Evolutionary conservation across 2,888 invertebrate genomes (phyloP).

Genomic region (Ligdia adustata): DNA sequence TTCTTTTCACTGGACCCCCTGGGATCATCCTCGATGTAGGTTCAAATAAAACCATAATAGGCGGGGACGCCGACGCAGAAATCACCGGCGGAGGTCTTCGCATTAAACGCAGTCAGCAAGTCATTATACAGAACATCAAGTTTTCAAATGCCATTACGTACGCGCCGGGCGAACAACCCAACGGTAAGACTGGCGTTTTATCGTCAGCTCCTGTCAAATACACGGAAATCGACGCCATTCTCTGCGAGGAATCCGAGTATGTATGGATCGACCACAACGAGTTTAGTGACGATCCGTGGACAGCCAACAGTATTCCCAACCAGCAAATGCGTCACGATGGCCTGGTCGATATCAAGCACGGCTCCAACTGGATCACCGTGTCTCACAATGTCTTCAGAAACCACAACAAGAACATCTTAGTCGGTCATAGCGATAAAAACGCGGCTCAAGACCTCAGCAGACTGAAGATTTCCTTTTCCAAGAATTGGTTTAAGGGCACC

Average conservation of each 20-base stretch:
- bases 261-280: slow-evolving; percentile 33
- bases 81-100: slow-evolving; percentile 30
- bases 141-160: slow-evolving; percentile 30
- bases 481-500: slow-evolving; percentile 30
- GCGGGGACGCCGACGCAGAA: slow-evolving; percentile 21
- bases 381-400: slow-evolving; percentile 33
- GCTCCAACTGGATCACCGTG: slow-evolving; percentile 30
- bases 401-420: slow-evolving; percentile 30
- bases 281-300: slow-evolving; percentile 32
- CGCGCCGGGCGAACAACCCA: slow-evolving; percentile 24
- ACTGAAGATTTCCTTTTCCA: slow-evolving; percentile 17
- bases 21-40: slow-evolving; percentile 27
- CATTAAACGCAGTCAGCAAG: slow-evolving; percentile 15
- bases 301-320: slow-evolving; percentile 15
- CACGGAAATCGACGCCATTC: slow-evolving; percentile 27
- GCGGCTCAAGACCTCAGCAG: slow-evolving; percentile 22
- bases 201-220: slow-evolving; percentile 9
- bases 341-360: slow-evolving; percentile 28
- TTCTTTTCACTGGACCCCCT: slow-evolving; percentile 25
- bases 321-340: slow-evolving; percentile 30
- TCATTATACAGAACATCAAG: slow-evolving; percentile 30
- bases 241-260: slow-evolving; percentile 5
- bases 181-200: slow-evolving; percentile 22
- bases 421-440: slow-evolving; percentile 27
- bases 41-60: slow-evolving; percentile 27